Evolutionary conservation across 2,113 vertebrate species (phyloP).

Genomic region (Morone saxatilis): DNA sequence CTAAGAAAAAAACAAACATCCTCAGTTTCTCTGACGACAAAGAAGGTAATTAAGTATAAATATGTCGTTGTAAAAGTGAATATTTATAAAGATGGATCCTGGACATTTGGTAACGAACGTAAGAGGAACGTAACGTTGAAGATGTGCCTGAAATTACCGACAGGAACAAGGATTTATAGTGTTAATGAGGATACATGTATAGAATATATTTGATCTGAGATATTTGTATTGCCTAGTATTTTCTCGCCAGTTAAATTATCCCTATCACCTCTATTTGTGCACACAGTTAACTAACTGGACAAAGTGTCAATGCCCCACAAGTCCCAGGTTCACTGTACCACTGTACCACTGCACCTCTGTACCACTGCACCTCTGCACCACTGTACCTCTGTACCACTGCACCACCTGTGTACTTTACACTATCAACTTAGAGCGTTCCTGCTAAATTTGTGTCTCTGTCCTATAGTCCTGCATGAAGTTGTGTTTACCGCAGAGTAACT

Average conservation of each 20-base stretch:
- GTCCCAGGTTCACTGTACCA: too few relatives aligned
- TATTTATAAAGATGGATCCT: neutral
- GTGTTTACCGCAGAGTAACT: neutral
- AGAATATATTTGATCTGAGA: neutral
- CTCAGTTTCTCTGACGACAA: constrained; percentile 81
- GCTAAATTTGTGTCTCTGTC: neutral
- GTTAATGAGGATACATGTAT: neutral
- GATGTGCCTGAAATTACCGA: too few relatives aligned
- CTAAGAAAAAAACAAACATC: constrained; percentile 44
- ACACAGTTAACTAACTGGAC: too few relatives aligned
- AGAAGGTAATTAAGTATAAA: constrained; percentile 71
- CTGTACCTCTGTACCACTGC: too few relatives aligned
- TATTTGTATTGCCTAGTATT: neutral
- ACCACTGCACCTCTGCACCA: too few relatives aligned
- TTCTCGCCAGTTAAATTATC: neutral
- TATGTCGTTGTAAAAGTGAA: neutral
- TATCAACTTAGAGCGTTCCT: neutral
- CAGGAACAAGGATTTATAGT: neutral
- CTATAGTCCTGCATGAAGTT: neutral
- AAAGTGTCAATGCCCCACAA: neutral
- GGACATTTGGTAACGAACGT: neutral
- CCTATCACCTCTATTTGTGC: neutral
- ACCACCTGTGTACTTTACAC: too few relatives aligned
- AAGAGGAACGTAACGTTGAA: neutral
- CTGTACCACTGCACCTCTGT: too few relatives aligned